Evolutionary conservation across 2,113 vertebrate genomes (phyloP).

Genomic region (Monopterus albus): DNA sequence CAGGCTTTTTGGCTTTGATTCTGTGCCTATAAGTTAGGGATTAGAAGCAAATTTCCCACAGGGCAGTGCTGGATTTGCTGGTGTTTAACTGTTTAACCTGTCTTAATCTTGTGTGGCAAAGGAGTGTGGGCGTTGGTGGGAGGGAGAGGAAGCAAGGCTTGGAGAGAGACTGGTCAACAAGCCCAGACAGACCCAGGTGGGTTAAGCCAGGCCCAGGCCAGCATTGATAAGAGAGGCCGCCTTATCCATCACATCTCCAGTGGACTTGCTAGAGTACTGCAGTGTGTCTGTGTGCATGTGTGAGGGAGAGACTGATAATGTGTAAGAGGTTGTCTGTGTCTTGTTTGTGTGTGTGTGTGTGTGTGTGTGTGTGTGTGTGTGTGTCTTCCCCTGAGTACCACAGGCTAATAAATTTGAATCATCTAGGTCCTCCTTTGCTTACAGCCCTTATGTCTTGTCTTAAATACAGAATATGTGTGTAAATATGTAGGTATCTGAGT

Average conservation of each 20-base stretch:
- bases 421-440: conserved; percentile 31
- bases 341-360: background rate
- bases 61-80: conserved; percentile 99
- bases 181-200: conserved; percentile 88
- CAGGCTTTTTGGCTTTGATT: conserved; percentile 99
- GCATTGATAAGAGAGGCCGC: conserved; percentile 79
- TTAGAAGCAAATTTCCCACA: conserved; percentile 99
- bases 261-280: conserved; percentile 38
- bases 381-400: conserved; percentile 29
- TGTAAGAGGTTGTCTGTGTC: conserved; percentile 9
- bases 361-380: conserved; percentile 30
- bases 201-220: conserved; percentile 87
- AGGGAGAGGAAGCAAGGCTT: conserved; percentile 89
- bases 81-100: conserved; percentile 99
- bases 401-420: conserved; percentile 52
- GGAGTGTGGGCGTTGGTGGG: conserved; percentile 46
- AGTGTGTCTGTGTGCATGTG: conserved; percentile 15
- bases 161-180: conserved; percentile 92
- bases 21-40: conserved; percentile 99
- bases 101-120: conserved; percentile 86
- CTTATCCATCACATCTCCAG: conserved; percentile 66
- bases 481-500: conserved; percentile 25
- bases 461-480: conserved; percentile 14
- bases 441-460: conserved; percentile 16
- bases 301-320: conserved; percentile 11